Conservation (phyloP, 2,113 vertebrate species). For the Aviceda subcristata region DNA sequence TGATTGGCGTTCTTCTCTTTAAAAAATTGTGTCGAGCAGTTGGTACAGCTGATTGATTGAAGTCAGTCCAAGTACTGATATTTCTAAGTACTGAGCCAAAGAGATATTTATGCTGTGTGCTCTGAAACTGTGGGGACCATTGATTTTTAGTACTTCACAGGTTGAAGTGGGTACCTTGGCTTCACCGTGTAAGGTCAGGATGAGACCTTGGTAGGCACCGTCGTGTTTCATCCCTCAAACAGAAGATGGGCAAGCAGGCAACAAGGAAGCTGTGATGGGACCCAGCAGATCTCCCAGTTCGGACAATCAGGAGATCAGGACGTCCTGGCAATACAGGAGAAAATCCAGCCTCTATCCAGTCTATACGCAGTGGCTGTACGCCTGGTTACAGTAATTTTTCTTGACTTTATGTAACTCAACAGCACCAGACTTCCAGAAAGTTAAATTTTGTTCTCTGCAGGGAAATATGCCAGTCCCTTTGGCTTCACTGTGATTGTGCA, state of each 20-base stretch:
- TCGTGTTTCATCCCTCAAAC: background rate
- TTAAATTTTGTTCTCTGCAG: background rate
- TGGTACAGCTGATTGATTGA: slow-evolving; percentile 43
- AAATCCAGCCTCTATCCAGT: background rate
- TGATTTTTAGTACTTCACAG: background rate
- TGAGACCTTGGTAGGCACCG: background rate
- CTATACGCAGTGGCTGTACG: fast-evolving
- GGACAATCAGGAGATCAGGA: background rate
- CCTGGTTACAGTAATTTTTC: background rate
- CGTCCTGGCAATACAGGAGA: background rate
- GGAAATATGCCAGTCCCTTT: background rate
- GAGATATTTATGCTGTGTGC: background rate
- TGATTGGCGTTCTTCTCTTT: background rate
- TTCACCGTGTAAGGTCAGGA: background rate
- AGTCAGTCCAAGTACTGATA: slow-evolving; percentile 12
- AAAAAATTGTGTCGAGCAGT: background rate
- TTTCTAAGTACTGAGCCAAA: background rate
- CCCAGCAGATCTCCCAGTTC: background rate
- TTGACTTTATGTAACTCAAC: background rate
- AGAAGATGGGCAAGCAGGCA: background rate
- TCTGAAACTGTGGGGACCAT: background rate
- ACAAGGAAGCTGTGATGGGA: background rate
- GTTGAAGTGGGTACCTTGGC: background rate
- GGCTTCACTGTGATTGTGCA: background rate
- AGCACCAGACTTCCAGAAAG: background rate